Conservation (phyloP, 2,797 vertebrate genomes). For the Catostomus latipinnis region DNA sequence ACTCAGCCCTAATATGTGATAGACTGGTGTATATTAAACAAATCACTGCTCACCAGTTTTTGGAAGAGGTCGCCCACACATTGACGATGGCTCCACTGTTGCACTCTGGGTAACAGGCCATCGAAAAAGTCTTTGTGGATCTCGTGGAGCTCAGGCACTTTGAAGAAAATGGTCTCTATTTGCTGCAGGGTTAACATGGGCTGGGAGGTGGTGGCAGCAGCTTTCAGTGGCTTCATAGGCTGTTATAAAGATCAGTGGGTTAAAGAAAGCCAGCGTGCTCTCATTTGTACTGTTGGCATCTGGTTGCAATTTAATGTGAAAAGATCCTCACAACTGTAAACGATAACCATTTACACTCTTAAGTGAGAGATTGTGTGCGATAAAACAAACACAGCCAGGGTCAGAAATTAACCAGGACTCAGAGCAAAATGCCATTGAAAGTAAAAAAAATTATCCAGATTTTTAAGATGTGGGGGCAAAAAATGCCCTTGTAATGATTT, state of each 20-base stretch:
- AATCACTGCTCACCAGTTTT: conserved; percentile 86
- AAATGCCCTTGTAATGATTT: too few relatives aligned
- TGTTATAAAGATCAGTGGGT: conserved; percentile 61
- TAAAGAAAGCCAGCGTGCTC: not conserved
- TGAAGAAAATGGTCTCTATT: conserved; percentile 99
- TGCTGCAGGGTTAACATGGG: conserved; percentile 92
- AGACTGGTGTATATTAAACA: not conserved
- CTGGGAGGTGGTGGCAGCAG: conserved; percentile 95
- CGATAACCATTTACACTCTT: conserved; percentile 6
- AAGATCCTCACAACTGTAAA: conserved; percentile 21
- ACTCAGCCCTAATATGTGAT: not conserved
- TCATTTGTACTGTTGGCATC: not conserved
- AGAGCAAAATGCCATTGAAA: too few relatives aligned
- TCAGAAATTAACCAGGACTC: too few relatives aligned
- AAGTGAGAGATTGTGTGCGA: not conserved
- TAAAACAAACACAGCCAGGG: conserved; percentile 6
- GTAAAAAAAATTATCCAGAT: too few relatives aligned
- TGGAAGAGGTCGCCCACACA: conserved; percentile 98
- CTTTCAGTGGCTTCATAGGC: conserved; percentile 98
- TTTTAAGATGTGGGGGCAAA: too few relatives aligned
- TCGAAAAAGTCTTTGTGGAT: conserved; percentile 98
- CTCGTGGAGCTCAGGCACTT: conserved; percentile 98
- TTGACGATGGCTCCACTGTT: conserved; percentile 96
- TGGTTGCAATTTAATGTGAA: not conserved
- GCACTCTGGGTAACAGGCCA: conserved; percentile 89